Base-by-base conservation (phyloP, 2,888 invertebrate species). In the Neuroscelio doddi region DNA sequence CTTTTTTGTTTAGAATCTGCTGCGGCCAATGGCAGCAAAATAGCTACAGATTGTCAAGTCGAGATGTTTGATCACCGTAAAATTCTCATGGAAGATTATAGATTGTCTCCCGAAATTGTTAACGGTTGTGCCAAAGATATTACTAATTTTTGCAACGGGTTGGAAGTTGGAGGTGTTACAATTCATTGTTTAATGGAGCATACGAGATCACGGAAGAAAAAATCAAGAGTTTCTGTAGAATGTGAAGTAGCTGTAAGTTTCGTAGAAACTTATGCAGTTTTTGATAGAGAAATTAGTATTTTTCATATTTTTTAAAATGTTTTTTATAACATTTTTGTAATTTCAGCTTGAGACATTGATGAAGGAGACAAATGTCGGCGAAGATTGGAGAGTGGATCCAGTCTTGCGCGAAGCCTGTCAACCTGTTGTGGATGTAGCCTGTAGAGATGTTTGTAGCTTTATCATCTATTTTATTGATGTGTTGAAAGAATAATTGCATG, bases 121-220 rank as follows among this genome's bases (percentile, higher is more conserved):
- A 90, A 91, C 72, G 89, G 91, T 49, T 98, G 98, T 86, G 90
- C 93, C 14, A 89, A 89, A 73, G 97, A 97, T 80, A 96, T 97
- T 71, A 86, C 88, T 12, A 87, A 87, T 51, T 91, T 90, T 72
- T 97, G 96, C 83, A 88, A 89, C 70, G 90, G 90, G 12, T 86
- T 92, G 67, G 93, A 93, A 81, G 87, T 90, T 51, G 95, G 94
- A 1, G 96, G 95, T 0, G 92, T 92, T 80, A 97, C 97, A 0
- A 92, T 99, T 70, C 98, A 98, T 82, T 99, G 98, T 81, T 86
- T 99, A 36, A 95, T 98, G 95, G 93, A 93, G 32, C 92, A 94
- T 83, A 93, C 94, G 0, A 89, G 92, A 73, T 87, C 89, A 0
- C 87, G 89, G 69, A 87, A 88, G 75, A 86, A 87, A 74, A 89